Conservation (phyloP, 2,113 vertebrate genomes). For the Chaetodon trifascialis region DNA sequence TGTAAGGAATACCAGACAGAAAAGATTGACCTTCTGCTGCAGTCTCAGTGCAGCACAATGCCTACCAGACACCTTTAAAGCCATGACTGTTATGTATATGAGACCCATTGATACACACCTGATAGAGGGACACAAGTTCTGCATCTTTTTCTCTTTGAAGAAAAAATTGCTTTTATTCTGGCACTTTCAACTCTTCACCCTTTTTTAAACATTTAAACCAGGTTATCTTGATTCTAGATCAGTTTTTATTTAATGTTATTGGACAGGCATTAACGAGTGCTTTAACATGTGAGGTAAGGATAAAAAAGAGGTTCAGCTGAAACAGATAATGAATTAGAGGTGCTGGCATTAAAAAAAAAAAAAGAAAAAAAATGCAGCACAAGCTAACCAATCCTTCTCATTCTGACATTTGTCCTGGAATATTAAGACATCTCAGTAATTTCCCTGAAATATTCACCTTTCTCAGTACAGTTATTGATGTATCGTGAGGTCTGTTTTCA, state of each 20-base stretch:
- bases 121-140: constrained; percentile 21
- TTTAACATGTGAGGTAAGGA: constrained; percentile 48
- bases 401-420: constrained; percentile 35
- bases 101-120: constrained; percentile 25
- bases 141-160: constrained; percentile 35
- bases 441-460: constrained; percentile 63
- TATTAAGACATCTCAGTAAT: constrained; percentile 66
- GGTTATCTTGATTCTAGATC: constrained; percentile 32
- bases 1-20: constrained; percentile 29
- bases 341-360: not conserved
- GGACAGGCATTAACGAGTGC: not conserved
- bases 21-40: constrained; percentile 66
- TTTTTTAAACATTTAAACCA: constrained; percentile 18
- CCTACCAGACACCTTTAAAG: constrained; percentile 26
- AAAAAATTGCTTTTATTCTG: constrained; percentile 54
- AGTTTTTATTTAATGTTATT: constrained; percentile 9
- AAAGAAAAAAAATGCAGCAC: not conserved
- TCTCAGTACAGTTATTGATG: constrained; percentile 65
- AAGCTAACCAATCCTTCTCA: constrained; percentile 9
- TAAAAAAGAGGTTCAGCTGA: constrained; percentile 39
- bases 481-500: constrained; percentile 60
- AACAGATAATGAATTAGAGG: constrained; percentile 13
- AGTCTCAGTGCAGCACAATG: constrained; percentile 2
- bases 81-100: constrained; percentile 24
- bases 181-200: not conserved